Evolutionary conservation across 2,888 invertebrate species (phyloP), one percentile per base, ranked within the genome.

Genomic region (Theristus sp.): DNA sequence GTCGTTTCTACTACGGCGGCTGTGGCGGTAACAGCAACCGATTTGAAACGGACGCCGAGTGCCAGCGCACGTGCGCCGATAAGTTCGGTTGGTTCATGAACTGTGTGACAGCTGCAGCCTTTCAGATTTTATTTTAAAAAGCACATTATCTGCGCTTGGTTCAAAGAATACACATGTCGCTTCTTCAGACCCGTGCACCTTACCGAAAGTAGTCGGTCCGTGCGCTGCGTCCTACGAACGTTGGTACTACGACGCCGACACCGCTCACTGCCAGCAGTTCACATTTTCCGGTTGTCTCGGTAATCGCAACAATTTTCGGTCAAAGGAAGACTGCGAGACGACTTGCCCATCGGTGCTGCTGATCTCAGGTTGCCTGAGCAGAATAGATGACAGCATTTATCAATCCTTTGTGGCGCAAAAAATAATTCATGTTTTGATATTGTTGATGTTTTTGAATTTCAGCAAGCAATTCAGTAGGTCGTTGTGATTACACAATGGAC

Each of bases 221-320:
- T 71, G 71, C 61, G 46, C 61, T 1, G 58, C 65, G 10, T 60
- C 69, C 6, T 64, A 62, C 28, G 61, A 63, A 49, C 64, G 64
- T 29, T 70, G 65, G 63, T 70, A 66, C 66, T 70, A 66, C 62
- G 70, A 70, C 61, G 47, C 62, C 38, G 61, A 59, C 28, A 62
- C 65, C 13, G 67, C 67, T 28, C 61, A 62, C 0, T 70, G 70
- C 55, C 65, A 65, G 25, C 38, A 61, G 27, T 70, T 70, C 67
- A 61, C 65, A 58, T 70, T 68, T 57, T 65, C 67, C 47, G 70
- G 70, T 27, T 70, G 70, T 58, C 65, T 60, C 31, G 70, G 70
- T 56, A 70, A 70, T 58, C 62, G 58, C 17, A 68, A 69, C 57
- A 52, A 25, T 6, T 52, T 52, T 25, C 3, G 25, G n/a, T 20